A percentile compares a stretch with the other conserved stretches of the same genome.
Evolutionary conservation across 1,140 invertebrate species (phyloP).

Genomic region (Leptopilina clavipes): DNA sequence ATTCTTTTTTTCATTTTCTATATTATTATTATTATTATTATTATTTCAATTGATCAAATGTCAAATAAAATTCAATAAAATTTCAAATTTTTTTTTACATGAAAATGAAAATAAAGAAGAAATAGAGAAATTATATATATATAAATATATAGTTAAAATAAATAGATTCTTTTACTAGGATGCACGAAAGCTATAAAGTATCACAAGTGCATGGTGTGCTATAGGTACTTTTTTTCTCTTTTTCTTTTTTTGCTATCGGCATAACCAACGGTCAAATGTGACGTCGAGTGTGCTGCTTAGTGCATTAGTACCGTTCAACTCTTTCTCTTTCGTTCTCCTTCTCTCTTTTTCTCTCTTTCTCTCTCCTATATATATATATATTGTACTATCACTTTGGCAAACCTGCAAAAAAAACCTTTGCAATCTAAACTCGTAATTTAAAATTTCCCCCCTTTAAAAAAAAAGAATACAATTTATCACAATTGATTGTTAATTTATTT

Average conservation of each 20-base stretch:
- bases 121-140: background rate
- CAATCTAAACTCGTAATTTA: background rate
- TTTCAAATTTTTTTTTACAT: too few relatives aligned
- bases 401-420: background rate
- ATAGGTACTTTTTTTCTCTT: conserved; percentile 4
- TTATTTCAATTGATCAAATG: too few relatives aligned
- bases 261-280: conserved; percentile 42
- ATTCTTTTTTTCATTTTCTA: too few relatives aligned
- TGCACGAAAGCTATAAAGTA: background rate
- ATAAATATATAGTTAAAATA: background rate
- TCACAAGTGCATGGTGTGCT: conserved; percentile 1
- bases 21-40: too few relatives aligned
- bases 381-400: conserved; percentile 22
- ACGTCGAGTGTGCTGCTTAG: conserved; percentile 28
- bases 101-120: background rate
- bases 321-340: conserved; percentile 36
- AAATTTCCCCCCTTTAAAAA: background rate
- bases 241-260: conserved; percentile 1
- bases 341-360: background rate
- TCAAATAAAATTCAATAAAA: too few relatives aligned
- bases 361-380: too few relatives aligned
- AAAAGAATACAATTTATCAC: too few relatives aligned
- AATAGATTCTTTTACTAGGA: background rate
- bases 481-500: too few relatives aligned
- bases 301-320: conserved; percentile 38